Percentiles rank a stretch among this genome's conserved stretches.
Conservation (phyloP, 2,888 invertebrate genomes). For the Vandiemenella viatica region DNA sequence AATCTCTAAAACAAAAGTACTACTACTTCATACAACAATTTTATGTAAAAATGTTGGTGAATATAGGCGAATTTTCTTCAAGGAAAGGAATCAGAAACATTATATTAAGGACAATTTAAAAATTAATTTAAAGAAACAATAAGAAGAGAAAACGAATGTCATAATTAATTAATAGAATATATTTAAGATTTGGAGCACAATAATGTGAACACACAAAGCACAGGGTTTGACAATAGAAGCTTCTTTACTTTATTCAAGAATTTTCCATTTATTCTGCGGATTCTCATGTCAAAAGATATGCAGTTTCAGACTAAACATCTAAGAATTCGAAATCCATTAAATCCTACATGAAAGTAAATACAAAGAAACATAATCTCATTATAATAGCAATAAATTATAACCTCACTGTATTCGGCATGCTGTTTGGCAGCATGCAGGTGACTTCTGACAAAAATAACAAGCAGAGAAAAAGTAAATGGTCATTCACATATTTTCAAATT, state of each 20-base stretch:
- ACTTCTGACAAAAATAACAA: not conserved
- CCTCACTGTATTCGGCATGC: slow-evolving; percentile 14
- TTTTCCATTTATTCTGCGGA: not conserved
- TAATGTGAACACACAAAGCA: slow-evolving; percentile 2
- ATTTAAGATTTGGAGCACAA: slow-evolving; percentile 2
- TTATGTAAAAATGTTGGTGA: no score
- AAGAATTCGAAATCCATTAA: no score
- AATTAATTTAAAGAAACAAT: no score
- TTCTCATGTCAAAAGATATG: not conserved
- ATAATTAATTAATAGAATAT: slow-evolving; percentile 1
- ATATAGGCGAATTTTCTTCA: no score
- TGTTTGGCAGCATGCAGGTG: slow-evolving; percentile 7
- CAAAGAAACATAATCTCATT: slow-evolving; percentile 5
- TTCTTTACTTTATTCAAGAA: not conserved
- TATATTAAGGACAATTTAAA: no score
- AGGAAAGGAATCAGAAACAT: no score
- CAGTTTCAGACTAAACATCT: slow-evolving; percentile 1
- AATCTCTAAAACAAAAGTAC: no score
- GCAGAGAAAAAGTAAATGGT: not conserved
- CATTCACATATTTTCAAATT: no score
- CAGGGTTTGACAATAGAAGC: slow-evolving; percentile 3
- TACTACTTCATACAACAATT: no score
- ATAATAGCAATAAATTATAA: slow-evolving; percentile 6
- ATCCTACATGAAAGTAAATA: no score
- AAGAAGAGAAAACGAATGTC: no score